A percentile compares a stretch with the other conserved stretches of the same genome.
These are phyloP conservation scores for Lutraria rhynchaena DNA, from an alignment of 1,140 invertebrate species.

Conservation along the genomic window DNA sequence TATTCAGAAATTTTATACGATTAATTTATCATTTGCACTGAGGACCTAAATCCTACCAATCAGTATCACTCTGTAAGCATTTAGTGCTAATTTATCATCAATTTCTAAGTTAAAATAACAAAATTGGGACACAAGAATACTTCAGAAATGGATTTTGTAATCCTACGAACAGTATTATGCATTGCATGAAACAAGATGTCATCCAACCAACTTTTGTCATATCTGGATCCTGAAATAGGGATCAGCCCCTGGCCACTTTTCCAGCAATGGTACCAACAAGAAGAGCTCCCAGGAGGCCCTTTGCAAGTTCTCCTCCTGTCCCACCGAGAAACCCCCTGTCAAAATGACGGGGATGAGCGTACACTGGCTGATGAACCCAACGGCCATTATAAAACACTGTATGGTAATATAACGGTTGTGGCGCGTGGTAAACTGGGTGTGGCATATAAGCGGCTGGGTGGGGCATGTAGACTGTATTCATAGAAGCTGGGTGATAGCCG, in stretches of 20 bases:
- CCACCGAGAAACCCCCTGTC: constrained; percentile 41
- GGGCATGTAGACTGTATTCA: background rate
- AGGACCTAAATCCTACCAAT: too few species aligned
- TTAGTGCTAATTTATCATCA: too few species aligned
- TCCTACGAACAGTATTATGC: too few species aligned
- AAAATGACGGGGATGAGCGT: constrained; percentile 4
- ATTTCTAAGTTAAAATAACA: too few species aligned
- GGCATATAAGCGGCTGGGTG: constrained; percentile 5
- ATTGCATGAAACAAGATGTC: too few species aligned
- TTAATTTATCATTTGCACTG: too few species aligned
- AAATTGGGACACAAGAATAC: too few species aligned
- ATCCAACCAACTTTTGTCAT: too few species aligned
- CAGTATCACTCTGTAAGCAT: too few species aligned
- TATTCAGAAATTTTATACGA: too few species aligned
- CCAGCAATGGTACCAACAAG: constrained; percentile 38
- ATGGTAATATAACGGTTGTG: constrained; percentile 2
- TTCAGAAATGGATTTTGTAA: too few species aligned
- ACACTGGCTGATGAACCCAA: constrained; percentile 8
- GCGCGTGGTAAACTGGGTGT: constrained; percentile 1
- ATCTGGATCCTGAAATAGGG: too few species aligned
- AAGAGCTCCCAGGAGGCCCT: constrained; percentile 36
- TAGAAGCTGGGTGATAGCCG: background rate
- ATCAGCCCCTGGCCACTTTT: constrained; percentile 7
- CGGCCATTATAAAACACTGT: constrained; percentile 19
- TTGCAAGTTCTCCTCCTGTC: constrained; percentile 2